A percentile compares a stretch with the other conserved stretches of the same genome.
Evolutionary conservation across 2,888 invertebrate species (phyloP).

Genomic region (Bibio marci): DNA sequence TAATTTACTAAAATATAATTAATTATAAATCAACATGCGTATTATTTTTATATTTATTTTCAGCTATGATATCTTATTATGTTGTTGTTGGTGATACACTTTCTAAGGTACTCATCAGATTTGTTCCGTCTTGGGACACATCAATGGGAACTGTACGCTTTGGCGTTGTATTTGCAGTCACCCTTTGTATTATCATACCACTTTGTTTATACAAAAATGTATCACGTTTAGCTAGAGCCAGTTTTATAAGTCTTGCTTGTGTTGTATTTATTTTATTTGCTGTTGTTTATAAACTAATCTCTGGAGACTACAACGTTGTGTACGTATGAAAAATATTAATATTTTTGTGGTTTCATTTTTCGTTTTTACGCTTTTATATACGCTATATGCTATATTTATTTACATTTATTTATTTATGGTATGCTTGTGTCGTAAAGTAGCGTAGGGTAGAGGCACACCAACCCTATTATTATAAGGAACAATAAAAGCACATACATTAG

Average conservation of each 20-base stretch:
- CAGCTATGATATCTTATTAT: constrained; percentile 79
- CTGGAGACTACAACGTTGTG: constrained; percentile 39
- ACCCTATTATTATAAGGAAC: too few species aligned
- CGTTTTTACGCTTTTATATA: too few species aligned
- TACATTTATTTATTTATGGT: too few species aligned
- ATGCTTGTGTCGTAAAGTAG: too few species aligned
- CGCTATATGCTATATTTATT: too few species aligned
- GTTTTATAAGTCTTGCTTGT: constrained; percentile 40
- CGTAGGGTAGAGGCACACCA: too few species aligned
- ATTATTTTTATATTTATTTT: too few species aligned
- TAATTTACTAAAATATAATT: too few species aligned
- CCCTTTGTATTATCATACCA: constrained; percentile 56
- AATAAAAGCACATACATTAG: too few species aligned
- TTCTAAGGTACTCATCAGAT: constrained; percentile 60
- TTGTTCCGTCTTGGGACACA: constrained; percentile 34
- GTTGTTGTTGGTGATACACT: constrained; percentile 74
- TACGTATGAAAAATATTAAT: constrained; percentile 29
- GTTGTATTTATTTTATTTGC: constrained; percentile 54
- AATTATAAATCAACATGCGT: too few species aligned
- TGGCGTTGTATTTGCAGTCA: constrained; percentile 48
- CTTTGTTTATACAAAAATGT: constrained; percentile 65
- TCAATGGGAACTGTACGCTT: constrained; percentile 29
- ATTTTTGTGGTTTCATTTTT: constrained; percentile 1
- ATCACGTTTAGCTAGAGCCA: constrained; percentile 27
- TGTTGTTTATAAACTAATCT: constrained; percentile 33